Evolutionary conservation across 2,797 vertebrate genomes (phyloP).

Genomic region (Clarias laeviceps): DNA sequence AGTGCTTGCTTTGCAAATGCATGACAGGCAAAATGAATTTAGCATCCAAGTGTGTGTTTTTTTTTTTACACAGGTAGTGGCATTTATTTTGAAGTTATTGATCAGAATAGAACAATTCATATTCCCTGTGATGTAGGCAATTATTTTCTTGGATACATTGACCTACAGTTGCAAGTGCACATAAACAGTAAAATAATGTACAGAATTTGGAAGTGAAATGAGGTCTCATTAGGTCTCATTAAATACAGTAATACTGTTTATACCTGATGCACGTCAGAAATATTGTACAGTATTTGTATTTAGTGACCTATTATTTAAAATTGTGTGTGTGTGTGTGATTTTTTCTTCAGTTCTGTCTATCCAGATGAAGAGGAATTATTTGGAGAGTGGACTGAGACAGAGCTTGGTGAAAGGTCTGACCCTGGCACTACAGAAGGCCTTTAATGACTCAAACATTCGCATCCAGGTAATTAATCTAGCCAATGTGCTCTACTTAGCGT

Average conservation of each 20-base stretch:
- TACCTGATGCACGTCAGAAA: too few relatives aligned
- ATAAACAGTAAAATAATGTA: too few relatives aligned
- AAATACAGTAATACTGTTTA: too few relatives aligned
- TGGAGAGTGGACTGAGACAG: slow-evolving; percentile 80
- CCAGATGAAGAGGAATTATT: slow-evolving; percentile 80
- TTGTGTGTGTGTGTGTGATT: too few relatives aligned
- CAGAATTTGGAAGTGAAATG: too few relatives aligned
- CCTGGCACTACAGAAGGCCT: slow-evolving; percentile 84
- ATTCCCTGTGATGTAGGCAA: background rate
- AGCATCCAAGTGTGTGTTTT: background rate
- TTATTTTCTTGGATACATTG: background rate
- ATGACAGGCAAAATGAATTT: background rate
- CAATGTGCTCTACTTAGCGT: background rate
- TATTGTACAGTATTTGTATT: too few relatives aligned
- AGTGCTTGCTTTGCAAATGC: background rate
- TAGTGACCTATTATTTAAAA: too few relatives aligned
- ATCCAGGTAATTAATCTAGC: slow-evolving; percentile 74
- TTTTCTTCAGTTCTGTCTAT: slow-evolving; percentile 84
- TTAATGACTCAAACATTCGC: slow-evolving; percentile 78
- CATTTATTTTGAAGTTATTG: background rate
- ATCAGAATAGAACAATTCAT: background rate
- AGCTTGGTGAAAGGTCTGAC: slow-evolving; percentile 86
- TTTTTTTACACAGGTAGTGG: background rate
- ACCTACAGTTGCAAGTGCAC: too few relatives aligned
- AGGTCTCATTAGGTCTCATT: too few relatives aligned